phyloP scores from a whole-genome alignment of 2,797 vertebrate genomes.

The Xiphophorus birchmanni region DNA sequence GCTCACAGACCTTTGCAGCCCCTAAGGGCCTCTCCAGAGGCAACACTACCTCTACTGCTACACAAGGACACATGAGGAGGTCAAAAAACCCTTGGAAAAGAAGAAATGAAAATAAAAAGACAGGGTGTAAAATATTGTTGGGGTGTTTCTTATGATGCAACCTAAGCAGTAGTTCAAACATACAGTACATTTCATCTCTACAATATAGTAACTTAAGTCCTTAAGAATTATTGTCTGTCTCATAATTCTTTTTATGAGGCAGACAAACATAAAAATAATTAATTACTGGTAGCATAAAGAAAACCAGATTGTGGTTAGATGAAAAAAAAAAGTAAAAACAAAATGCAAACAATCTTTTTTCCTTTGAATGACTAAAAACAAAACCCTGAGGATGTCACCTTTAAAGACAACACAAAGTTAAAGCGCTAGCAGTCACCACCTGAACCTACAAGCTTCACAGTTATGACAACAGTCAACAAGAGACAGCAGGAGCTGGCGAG shows the following conservation, averaged over 20 bases:
- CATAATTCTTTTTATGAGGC: background rate
- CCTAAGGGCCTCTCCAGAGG: constrained; percentile 46
- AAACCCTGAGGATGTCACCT: background rate
- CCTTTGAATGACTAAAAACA: background rate
- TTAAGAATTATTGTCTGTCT: too few species aligned
- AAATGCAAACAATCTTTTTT: background rate
- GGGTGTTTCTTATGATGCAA: background rate
- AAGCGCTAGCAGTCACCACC: constrained; percentile 8
- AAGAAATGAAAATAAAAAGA: background rate
- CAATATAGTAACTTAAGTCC: background rate
- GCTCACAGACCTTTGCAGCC: constrained; percentile 48
- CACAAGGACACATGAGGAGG: constrained; percentile 13
- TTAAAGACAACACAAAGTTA: background rate
- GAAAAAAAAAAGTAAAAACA: background rate
- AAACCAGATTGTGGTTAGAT: background rate
- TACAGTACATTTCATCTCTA: background rate
- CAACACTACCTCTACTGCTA: constrained; percentile 16
- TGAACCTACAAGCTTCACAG: constrained; percentile 13
- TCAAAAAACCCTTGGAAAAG: constrained; percentile 11
- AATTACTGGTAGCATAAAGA: background rate
- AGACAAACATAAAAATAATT: background rate
- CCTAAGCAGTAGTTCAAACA: background rate
- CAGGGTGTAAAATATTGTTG: background rate
- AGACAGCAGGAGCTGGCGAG: constrained; percentile 14
- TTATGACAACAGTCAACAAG: constrained; percentile 6